Percentiles rank a stretch among this genome's conserved stretches.
These are phyloP conservation scores for Centropus bengalensis DNA, from an alignment of 2,113 vertebrate genomes.

Conservation along the genomic window DNA sequence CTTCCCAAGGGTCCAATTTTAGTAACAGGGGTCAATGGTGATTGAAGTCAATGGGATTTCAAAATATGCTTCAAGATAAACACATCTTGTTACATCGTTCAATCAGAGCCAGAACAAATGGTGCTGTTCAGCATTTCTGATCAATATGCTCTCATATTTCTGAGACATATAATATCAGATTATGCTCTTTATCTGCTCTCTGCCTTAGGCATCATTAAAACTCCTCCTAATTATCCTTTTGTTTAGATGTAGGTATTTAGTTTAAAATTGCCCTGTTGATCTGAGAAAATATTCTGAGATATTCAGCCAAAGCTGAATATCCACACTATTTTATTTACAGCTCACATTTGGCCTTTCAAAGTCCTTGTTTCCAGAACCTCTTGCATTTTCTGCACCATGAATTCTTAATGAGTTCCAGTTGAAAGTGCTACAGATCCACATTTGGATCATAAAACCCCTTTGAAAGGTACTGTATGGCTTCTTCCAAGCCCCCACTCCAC, in stretches of 20 bases:
- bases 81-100: slow-evolving; percentile 27
- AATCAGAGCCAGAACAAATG: not conserved
- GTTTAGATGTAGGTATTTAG: not conserved
- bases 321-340: slow-evolving; percentile 69
- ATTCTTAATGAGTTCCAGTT: slow-evolving; percentile 79
- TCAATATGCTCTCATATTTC: not conserved
- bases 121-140: not conserved
- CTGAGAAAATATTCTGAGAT: slow-evolving; percentile 42
- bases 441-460: slow-evolving; percentile 42
- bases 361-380: slow-evolving; percentile 67
- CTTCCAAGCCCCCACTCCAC: not conserved
- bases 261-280: not conserved
- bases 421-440: slow-evolving; percentile 63
- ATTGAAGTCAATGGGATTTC: slow-evolving; percentile 57
- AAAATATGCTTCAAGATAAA: slow-evolving; percentile 59
- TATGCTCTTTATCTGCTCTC: not conserved
- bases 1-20: slow-evolving; percentile 54
- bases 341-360: slow-evolving; percentile 73
- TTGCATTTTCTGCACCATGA: slow-evolving; percentile 78
- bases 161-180: not conserved
- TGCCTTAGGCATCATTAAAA: not conserved
- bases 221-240: not conserved
- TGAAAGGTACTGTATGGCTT: not conserved
- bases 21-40: slow-evolving; percentile 51
- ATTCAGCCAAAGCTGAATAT: slow-evolving; percentile 63